Percentiles rank a stretch among this genome's conserved stretches.
Evolutionary conservation across 2,888 invertebrate species (phyloP).

Genomic region (Cyaniris semiargus): DNA sequence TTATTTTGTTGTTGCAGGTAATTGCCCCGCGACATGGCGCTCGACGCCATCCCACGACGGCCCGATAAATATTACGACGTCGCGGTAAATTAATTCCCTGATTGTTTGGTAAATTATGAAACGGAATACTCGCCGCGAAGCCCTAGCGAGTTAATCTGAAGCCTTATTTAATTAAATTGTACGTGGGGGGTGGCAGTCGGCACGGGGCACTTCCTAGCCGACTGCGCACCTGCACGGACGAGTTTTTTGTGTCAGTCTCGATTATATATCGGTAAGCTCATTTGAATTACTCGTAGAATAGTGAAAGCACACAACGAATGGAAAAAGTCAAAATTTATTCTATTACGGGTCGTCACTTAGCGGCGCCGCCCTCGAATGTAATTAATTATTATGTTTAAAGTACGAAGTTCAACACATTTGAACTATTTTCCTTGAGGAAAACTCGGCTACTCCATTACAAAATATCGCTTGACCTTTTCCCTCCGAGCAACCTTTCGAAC

Average conservation of each 20-base stretch:
- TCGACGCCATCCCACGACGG: neutral
- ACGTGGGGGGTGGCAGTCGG: conserved; percentile 59
- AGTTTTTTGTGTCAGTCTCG: conserved; percentile 29
- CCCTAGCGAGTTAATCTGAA: conserved; percentile 75
- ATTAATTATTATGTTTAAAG: conserved; percentile 57
- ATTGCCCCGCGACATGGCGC: conserved; percentile 41
- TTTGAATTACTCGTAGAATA: conserved; percentile 32
- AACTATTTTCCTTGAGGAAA: conserved; percentile 48
- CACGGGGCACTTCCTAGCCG: conserved; percentile 61
- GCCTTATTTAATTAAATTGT: conserved; percentile 80
- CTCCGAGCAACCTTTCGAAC: conserved; percentile 15
- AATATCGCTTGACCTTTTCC: conserved; percentile 28
- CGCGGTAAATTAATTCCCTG: conserved; percentile 32
- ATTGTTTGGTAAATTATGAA: conserved; percentile 64
- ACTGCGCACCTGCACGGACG: conserved; percentile 56
- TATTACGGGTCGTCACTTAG: conserved; percentile 32
- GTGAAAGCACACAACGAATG: neutral
- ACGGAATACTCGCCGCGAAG: conserved; percentile 73
- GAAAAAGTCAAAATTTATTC: neutral
- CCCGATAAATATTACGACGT: conserved; percentile 10
- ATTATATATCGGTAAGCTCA: conserved; percentile 32
- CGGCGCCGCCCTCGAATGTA: conserved; percentile 64
- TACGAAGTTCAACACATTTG: conserved; percentile 33
- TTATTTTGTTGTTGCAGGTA: conserved; percentile 67
- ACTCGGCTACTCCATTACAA: conserved; percentile 24